These are phyloP conservation scores for Scleropages formosus DNA, from an alignment of 2,797 vertebrate genomes.

Conservation along the genomic window DNA sequence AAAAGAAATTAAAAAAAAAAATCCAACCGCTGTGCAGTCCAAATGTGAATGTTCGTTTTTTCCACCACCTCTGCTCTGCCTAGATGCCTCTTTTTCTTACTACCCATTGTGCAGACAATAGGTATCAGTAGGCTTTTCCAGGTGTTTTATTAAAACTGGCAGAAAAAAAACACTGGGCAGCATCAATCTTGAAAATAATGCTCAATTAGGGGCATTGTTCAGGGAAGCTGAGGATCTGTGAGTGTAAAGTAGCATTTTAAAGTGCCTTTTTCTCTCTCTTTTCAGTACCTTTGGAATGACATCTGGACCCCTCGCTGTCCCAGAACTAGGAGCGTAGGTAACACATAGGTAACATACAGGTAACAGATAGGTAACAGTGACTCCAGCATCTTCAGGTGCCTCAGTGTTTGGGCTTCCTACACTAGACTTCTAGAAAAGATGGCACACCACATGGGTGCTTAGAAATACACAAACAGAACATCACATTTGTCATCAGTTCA, in stretches of 20 bases:
- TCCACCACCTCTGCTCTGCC: background rate
- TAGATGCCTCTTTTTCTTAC: constrained; percentile 3
- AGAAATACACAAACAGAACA: too few species aligned
- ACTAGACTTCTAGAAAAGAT: too few species aligned
- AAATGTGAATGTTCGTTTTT: background rate
- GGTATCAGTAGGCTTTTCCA: background rate
- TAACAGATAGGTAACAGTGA: too few species aligned
- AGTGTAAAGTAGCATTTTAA: constrained; percentile 72
- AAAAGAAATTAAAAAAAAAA: constrained; percentile 15
- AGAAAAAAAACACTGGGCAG: constrained; percentile 38
- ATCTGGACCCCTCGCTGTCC: constrained; percentile 44
- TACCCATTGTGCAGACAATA: constrained; percentile 8
- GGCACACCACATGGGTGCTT: too few species aligned
- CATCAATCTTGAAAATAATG: constrained; percentile 64
- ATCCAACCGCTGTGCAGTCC: background rate
- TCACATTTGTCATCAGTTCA: too few species aligned
- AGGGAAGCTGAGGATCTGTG: constrained; percentile 65
- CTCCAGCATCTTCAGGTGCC: too few species aligned
- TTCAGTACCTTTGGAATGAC: constrained; percentile 41
- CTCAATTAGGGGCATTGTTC: constrained; percentile 65
- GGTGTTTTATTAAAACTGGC: constrained; percentile 40
- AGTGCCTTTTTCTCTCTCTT: constrained; percentile 54
- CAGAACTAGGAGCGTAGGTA: too few species aligned
- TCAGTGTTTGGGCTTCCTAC: too few species aligned
- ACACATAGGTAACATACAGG: too few species aligned